Percentiles rank a stretch among this genome's conserved stretches.
Evolutionary conservation across 2,113 vertebrate species (phyloP).

Genomic region (Neolamprologus modestus): DNA sequence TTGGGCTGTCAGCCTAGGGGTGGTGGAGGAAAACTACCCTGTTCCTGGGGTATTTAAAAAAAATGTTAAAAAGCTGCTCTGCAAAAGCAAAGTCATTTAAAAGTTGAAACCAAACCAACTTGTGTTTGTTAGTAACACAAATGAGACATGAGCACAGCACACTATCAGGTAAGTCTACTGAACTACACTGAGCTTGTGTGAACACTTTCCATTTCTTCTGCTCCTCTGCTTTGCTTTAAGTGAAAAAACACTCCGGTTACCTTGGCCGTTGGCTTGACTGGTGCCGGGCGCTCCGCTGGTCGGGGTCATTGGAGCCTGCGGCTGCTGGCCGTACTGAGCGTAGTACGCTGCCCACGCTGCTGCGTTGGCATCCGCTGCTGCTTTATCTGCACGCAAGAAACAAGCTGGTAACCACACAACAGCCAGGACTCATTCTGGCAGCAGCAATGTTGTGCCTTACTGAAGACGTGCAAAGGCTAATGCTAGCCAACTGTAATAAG

Average conservation of each 20-base stretch:
- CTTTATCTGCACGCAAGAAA: slow-evolving; percentile 78
- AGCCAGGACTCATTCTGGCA: not conserved
- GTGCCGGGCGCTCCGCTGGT: slow-evolving; percentile 83
- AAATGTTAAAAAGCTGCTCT: not conserved
- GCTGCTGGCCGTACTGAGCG: slow-evolving; percentile 96
- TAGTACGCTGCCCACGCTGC: slow-evolving; percentile 99
- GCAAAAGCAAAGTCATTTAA: slow-evolving; percentile 6
- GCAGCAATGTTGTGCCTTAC: not conserved
- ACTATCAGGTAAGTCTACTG: not conserved
- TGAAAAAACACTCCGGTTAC: slow-evolving; percentile 59
- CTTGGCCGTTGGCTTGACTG: slow-evolving; percentile 91
- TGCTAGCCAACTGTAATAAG: not conserved
- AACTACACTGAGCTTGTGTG: slow-evolving; percentile 10
- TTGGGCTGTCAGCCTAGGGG: slow-evolving; percentile 34
- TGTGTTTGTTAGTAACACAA: not conserved
- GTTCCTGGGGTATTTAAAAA: not conserved
- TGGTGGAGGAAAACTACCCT: slow-evolving; percentile 35
- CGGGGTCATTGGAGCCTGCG: slow-evolving; percentile 89
- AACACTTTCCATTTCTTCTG: not conserved
- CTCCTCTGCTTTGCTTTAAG: not conserved
- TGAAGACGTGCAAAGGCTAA: not conserved
- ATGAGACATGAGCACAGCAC: not conserved
- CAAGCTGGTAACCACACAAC: not conserved
- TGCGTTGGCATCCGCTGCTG: slow-evolving; percentile 94
- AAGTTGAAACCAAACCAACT: slow-evolving; percentile 9